Conservation (phyloP, 2,888 invertebrate genomes). For the Camptogramma bilineatum region DNA sequence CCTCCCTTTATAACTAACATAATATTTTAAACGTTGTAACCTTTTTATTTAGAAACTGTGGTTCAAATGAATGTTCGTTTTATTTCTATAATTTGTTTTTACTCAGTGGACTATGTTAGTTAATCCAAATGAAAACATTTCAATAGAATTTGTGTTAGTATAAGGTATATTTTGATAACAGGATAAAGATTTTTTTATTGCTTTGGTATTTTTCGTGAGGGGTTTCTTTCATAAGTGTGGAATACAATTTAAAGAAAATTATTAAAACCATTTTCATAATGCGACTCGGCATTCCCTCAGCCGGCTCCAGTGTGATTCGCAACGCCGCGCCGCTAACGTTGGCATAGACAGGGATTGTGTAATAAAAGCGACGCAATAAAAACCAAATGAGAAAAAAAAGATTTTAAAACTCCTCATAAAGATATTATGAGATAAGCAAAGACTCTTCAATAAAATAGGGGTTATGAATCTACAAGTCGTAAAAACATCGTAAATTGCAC, state of each 20-base stretch:
- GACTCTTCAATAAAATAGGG: constrained; percentile 58
- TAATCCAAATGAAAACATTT: no score
- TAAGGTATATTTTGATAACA: background rate
- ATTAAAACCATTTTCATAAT: constrained; percentile 40
- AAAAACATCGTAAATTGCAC: constrained; percentile 63
- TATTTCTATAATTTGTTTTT: constrained; percentile 21
- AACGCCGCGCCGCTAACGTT: constrained; percentile 46
- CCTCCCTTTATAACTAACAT: constrained; percentile 49
- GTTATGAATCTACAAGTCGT: constrained; percentile 62
- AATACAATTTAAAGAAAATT: constrained; percentile 21
- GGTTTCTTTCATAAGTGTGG: constrained; percentile 5
- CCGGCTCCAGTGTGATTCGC: constrained; percentile 44
- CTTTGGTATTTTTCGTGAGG: background rate
- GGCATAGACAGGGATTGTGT: constrained; percentile 51
- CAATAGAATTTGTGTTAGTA: no score
- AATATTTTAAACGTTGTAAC: constrained; percentile 43
- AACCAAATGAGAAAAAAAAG: constrained; percentile 60
- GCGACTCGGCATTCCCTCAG: constrained; percentile 35
- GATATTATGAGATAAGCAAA: constrained; percentile 63
- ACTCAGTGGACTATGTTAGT: background rate
- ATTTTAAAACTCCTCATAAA: constrained; percentile 64
- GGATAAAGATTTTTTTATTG: background rate
- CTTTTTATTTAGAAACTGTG: constrained; percentile 39
- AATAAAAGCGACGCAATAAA: constrained; percentile 61
- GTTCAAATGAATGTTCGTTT: constrained; percentile 32